phyloP scores from a whole-genome alignment of 1,140 invertebrate species.

The Epicauta chinensis region DNA sequence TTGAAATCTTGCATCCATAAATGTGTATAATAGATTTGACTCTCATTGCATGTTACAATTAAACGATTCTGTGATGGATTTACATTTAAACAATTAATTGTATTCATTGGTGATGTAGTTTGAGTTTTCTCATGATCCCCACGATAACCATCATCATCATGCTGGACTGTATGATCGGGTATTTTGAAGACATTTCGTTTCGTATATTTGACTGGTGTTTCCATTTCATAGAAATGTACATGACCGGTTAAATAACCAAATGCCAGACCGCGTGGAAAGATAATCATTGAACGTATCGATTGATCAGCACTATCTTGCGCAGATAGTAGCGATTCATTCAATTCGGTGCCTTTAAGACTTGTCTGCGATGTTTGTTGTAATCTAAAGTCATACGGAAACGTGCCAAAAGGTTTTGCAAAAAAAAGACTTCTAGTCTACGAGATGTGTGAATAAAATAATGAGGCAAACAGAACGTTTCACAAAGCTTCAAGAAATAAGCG shows the following conservation, averaged over 20 bases:
- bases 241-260: constrained; percentile 53
- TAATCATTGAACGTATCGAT: constrained; percentile 45
- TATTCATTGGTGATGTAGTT: constrained; percentile 14
- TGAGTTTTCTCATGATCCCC: constrained; percentile 23
- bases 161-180: constrained; percentile 43
- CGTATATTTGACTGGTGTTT: constrained; percentile 49
- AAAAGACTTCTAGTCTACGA: too few species aligned
- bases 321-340: too few species aligned
- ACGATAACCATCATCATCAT: constrained; percentile 3
- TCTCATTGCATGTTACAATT: constrained; percentile 55
- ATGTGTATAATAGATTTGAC: constrained; percentile 54
- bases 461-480: too few species aligned
- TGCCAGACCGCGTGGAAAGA: constrained; percentile 55
- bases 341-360: too few species aligned
- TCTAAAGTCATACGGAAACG: too few species aligned
- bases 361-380: too few species aligned
- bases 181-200: constrained; percentile 55
- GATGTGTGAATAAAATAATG: too few species aligned
- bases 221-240: constrained; percentile 60
- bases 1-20: constrained; percentile 50
- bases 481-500: too few species aligned
- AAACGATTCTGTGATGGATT: constrained; percentile 52
- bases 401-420: too few species aligned
- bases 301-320: too few species aligned
- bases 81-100: constrained; percentile 50